Conservation (phyloP, 2,888 invertebrate species). For the Drosophila mayaguana region DNA sequence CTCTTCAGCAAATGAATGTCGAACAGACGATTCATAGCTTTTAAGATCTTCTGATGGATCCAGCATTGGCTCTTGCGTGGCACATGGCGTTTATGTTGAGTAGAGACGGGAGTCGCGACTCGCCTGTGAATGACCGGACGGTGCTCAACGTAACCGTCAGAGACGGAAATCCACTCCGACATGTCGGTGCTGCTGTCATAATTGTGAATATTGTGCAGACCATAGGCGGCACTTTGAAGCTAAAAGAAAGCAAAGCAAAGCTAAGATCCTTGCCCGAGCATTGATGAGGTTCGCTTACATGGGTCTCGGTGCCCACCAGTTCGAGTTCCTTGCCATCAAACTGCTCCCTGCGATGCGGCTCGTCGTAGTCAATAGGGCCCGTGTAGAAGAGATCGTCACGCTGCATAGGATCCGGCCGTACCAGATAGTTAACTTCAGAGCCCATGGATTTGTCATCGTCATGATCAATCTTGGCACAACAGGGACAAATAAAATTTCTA, state of each 20-base stretch:
- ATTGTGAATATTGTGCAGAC: conserved; percentile 53
- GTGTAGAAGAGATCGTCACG: conserved; percentile 90
- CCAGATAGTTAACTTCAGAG: conserved; percentile 56
- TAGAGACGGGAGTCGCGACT: neutral
- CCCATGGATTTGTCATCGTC: neutral
- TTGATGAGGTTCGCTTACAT: conserved; percentile 39
- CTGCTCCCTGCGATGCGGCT: conserved; percentile 43
- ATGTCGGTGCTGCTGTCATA: conserved; percentile 28
- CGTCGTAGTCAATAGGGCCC: conserved; percentile 62
- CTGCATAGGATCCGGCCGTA: conserved; percentile 86
- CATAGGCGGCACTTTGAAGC: conserved; percentile 58
- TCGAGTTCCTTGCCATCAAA: conserved; percentile 59
- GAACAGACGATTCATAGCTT: conserved; percentile 68
- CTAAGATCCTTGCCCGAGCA: neutral
- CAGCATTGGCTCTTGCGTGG: conserved; percentile 36
- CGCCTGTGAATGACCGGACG: neutral
- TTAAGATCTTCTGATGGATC: conserved; percentile 53
- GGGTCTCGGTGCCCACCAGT: conserved; percentile 43
- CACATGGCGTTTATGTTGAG: conserved; percentile 16
- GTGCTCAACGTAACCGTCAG: neutral
- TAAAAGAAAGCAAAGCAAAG: conserved; percentile 2
- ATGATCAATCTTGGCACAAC: neutral
- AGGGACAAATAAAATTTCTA: conserved; percentile 22
- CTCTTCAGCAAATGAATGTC: conserved; percentile 67
- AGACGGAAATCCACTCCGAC: neutral